Evolutionary conservation across 2,113 vertebrate genomes (phyloP).

Genomic region (Isichthys henryi): DNA sequence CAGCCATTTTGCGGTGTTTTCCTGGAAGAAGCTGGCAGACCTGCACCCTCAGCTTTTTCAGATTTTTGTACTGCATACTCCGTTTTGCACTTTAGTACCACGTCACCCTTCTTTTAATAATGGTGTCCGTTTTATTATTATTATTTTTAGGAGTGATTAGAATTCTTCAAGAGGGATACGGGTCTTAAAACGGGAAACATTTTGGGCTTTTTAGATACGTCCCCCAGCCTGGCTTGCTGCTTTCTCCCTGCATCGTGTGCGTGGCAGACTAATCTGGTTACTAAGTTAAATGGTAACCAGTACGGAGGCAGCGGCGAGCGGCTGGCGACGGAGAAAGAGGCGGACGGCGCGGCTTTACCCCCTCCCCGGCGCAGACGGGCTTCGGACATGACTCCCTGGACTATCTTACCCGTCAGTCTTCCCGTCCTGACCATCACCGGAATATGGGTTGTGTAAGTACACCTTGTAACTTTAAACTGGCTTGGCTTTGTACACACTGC

Average conservation of each 20-base stretch:
- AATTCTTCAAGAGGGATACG: background rate
- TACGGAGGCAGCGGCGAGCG: background rate
- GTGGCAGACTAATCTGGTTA: background rate
- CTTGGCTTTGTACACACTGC: background rate
- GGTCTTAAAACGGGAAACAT: background rate
- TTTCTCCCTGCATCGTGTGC: background rate
- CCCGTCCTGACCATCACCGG: constrained; percentile 73
- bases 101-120: background rate
- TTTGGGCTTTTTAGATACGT: background rate
- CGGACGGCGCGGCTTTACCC: constrained; percentile 32
- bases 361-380: constrained; percentile 17
- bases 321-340: constrained; percentile 47
- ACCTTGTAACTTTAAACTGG: background rate
- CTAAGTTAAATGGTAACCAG: constrained; percentile 17
- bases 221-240: background rate
- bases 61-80: background rate
- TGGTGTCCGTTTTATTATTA: background rate
- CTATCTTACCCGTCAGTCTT: constrained; percentile 66
- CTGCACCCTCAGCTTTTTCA: background rate
- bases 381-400: constrained; percentile 65
- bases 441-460: constrained; percentile 78
- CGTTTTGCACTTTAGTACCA: background rate
- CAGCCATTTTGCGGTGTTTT: background rate
- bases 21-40: background rate
- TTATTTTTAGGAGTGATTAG: background rate